Evolutionary conservation across 1,140 invertebrate genomes (phyloP).

Genomic region (Heliconius himera): DNA sequence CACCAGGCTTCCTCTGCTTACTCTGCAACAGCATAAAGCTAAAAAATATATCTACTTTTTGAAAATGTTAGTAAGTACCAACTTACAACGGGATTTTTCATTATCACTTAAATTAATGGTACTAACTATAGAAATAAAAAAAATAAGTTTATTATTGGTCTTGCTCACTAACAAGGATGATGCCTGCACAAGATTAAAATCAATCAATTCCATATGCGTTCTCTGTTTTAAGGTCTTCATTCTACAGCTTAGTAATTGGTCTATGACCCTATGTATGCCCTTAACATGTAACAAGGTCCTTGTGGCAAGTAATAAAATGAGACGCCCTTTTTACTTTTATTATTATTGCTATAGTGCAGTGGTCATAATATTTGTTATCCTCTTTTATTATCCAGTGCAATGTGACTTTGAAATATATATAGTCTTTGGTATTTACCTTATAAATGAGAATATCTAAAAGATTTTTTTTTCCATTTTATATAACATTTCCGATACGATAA

Average conservation of each 20-base stretch:
- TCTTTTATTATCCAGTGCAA: conserved; percentile 42
- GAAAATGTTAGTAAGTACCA: too few species aligned
- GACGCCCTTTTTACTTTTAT: conserved; percentile 56
- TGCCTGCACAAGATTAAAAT: conserved; percentile 45
- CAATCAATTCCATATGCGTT: conserved; percentile 60
- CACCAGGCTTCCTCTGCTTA: too few species aligned
- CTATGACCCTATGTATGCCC: conserved; percentile 68
- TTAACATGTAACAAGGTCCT: conserved; percentile 70
- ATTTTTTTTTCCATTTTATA: not conserved
- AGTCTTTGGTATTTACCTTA: not conserved
- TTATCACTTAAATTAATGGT: too few species aligned
- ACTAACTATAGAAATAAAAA: not conserved
- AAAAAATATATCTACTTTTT: too few species aligned
- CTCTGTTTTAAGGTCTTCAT: conserved; percentile 54
- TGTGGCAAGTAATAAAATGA: conserved; percentile 45
- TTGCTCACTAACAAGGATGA: conserved; percentile 33
- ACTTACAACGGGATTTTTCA: not conserved
- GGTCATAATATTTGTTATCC: conserved; percentile 50
- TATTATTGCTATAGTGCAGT: conserved; percentile 51
- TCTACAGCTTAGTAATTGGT: conserved; percentile 50
- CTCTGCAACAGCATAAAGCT: too few species aligned
- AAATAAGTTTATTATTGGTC: not conserved
- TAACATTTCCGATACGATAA: not conserved
- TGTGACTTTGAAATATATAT: conserved; percentile 21
- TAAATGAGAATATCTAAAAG: not conserved